phyloP scores from a whole-genome alignment of 2,113 vertebrate genomes.

The Spea bombifrons region DNA sequence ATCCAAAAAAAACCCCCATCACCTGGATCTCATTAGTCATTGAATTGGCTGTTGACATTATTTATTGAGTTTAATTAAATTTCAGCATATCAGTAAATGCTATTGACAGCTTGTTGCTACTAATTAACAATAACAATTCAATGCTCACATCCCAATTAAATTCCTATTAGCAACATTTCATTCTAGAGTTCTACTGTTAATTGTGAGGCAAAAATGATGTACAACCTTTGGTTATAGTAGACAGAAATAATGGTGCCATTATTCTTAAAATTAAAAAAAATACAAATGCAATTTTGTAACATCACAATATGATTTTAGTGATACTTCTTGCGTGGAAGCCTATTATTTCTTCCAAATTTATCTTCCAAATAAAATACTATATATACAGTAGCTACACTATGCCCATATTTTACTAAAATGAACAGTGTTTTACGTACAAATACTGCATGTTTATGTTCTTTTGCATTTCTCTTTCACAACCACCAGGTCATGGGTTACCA shows the following conservation, averaged over 20 bases:
- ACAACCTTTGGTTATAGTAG: constrained; percentile 1
- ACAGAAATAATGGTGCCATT: not conserved
- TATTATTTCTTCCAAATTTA: not conserved
- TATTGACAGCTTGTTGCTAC: constrained; percentile 40
- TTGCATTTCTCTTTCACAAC: too few relatives aligned
- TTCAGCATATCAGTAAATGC: constrained; percentile 21
- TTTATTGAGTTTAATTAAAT: constrained; percentile 38
- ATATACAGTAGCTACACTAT: not conserved
- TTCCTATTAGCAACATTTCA: constrained; percentile 22
- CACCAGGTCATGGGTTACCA: too few relatives aligned
- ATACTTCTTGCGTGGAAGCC: not conserved
- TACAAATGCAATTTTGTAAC: not conserved
- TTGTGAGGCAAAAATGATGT: constrained; percentile 5
- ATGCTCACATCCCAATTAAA: constrained; percentile 31
- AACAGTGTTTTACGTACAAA: too few relatives aligned
- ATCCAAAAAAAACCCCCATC: not conserved
- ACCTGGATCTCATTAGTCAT: constrained; percentile 14
- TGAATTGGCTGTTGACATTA: constrained; percentile 27
- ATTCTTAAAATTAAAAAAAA: not conserved
- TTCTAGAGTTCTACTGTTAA: constrained; percentile 22
- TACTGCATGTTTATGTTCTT: too few relatives aligned
- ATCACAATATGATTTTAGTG: not conserved
- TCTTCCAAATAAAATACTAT: not conserved
- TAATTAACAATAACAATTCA: constrained; percentile 40
- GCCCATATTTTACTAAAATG: too few relatives aligned